Evolutionary conservation across 2,797 vertebrate species (phyloP).

Genomic region (Euthynnus affinis): DNA sequence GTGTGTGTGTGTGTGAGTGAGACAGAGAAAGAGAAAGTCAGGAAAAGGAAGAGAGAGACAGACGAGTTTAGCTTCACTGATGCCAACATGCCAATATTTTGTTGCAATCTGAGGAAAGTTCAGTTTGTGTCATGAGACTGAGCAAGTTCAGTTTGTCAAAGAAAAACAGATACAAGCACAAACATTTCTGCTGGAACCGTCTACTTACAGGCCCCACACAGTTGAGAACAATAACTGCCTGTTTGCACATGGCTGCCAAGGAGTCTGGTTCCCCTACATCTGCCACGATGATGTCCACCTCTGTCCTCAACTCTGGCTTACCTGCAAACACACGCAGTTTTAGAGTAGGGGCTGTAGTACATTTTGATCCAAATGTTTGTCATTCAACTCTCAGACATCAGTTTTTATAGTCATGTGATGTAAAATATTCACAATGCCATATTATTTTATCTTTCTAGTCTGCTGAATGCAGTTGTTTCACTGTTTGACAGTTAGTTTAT

Average conservation of each 20-base stretch:
- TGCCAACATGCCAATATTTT: conserved; percentile 14
- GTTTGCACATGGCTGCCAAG: conserved; percentile 93
- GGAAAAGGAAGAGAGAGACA: neutral
- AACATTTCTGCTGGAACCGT: neutral
- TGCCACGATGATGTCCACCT: conserved; percentile 92
- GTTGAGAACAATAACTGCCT: conserved; percentile 92
- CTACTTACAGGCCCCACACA: conserved; percentile 97
- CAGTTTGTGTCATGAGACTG: neutral
- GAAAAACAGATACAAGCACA: neutral
- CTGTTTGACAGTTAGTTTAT: neutral
- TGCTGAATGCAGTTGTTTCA: neutral
- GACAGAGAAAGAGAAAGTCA: neutral
- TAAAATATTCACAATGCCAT: neutral
- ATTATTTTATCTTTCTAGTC: neutral
- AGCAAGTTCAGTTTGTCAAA: neutral
- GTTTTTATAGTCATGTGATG: neutral
- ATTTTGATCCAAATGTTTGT: neutral
- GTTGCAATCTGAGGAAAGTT: conserved; percentile 29
- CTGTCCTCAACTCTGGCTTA: conserved; percentile 88
- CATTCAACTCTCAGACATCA: neutral
- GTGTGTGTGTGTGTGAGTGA: conserved; percentile 2
- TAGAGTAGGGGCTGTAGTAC: neutral
- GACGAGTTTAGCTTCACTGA: neutral
- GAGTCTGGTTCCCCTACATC: conserved; percentile 91
- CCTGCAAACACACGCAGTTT: conserved; percentile 75